Base-by-base conservation (phyloP, 2,888 invertebrate genomes). In the Chorisops tibialis region DNA sequence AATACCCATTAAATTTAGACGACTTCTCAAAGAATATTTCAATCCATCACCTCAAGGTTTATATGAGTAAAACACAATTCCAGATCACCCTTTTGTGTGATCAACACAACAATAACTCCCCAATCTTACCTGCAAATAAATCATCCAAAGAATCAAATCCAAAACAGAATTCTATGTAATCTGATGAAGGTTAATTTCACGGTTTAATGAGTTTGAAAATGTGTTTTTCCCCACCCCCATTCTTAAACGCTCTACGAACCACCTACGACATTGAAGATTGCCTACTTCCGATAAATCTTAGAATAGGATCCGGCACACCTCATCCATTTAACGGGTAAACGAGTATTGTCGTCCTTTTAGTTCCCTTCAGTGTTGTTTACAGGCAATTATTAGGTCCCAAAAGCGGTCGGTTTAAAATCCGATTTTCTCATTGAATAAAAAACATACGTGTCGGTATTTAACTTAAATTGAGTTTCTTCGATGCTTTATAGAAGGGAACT, bases 131-230 rank as follows among this genome's bases (percentile, higher is more conserved):
- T 7, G 9, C 30, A 30, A 30, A 30, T 30, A 30, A 30, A 30
- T 30, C 30, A 30, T 30, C 30, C 16, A 52, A 52, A 37, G 48
- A 38, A 38, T 9, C 45, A 59, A 59, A 18, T 48, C 59, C 38
- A 48, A 22, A 48, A 37, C 18, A 41, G 18, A 41, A 41, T 59
- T 30, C 59, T 47, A 21, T 22, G 59, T 37, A 59, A 59, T 62
- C 48, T 56, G 62, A 54, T 62, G 62, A 56, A 61, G 54, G 62
- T 56, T 54, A 62, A 62, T 62, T 62, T 62, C 56, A 62, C 38
- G 51, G 39, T 39, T 56, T 35, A 54, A 62, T 54, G 19, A 47
- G 22, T 47, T 56, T 56, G 37, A 47, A 54, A 48, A 56, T 11
- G 18, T 14, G 16, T 41, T 41, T 41, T 6, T 41, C 18, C 2